Conservation (phyloP, 1,140 invertebrate genomes). For the Coptotermes formosanus region DNA sequence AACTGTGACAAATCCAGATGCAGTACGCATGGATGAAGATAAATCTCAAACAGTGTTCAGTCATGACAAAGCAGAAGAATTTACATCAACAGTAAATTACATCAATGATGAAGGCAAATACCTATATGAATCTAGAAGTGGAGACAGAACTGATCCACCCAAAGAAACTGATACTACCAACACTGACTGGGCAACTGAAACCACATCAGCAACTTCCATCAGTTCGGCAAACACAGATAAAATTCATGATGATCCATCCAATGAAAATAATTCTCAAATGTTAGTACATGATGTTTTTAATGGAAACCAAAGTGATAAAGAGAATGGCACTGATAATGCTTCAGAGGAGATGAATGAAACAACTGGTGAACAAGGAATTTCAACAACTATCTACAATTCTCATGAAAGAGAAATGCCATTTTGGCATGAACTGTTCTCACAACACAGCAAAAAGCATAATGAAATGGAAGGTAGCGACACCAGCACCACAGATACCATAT, state of each 20-base stretch:
- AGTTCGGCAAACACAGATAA: not conserved
- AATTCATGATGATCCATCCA: too few relatives aligned
- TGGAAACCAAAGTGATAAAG: not conserved
- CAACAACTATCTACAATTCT: not conserved
- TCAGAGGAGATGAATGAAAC: not conserved
- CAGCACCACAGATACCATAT: too few relatives aligned
- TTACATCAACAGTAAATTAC: too few relatives aligned
- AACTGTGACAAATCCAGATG: not conserved
- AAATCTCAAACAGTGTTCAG: too few relatives aligned
- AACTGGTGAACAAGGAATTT: not conserved
- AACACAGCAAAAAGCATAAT: too few relatives aligned
- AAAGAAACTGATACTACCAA: not conserved
- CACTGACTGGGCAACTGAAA: not conserved
- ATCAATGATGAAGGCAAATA: not conserved
- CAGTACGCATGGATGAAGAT: not conserved
- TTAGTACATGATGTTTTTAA: not conserved
- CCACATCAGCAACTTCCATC: not conserved
- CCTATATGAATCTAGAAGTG: not conserved
- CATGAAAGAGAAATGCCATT: not conserved
- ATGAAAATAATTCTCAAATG: too few relatives aligned
- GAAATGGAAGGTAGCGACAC: too few relatives aligned
- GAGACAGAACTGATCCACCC: not conserved
- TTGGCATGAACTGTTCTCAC: too few relatives aligned
- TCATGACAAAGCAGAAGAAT: too few relatives aligned
- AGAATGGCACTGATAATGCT: not conserved